Evolutionary conservation across 2,888 invertebrate genomes (phyloP), one percentile per base, ranked within the genome.

Genomic region (Heterodera filipjevi): DNA sequence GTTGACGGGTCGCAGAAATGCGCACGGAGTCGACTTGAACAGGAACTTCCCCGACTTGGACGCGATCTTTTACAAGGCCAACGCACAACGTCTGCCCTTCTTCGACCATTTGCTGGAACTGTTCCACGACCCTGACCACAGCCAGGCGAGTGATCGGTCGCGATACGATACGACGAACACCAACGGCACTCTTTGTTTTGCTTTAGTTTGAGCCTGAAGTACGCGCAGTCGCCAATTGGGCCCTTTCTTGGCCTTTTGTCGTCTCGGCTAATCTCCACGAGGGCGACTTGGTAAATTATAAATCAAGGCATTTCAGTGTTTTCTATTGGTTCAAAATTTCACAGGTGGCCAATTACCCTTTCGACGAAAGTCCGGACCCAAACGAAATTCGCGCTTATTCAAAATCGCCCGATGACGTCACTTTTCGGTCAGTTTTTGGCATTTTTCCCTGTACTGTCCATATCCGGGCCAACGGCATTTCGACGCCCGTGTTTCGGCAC

Each of bases 241-340:
- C 95, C 0, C 90, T 92, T 30, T 92, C 93, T 0, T 91, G 93
- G 83, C 95, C 95, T 0, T 97, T 96, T 90, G 95, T 96, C 0
- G 90, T 97, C 1, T 96, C 96, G 0, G 96, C 96, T 0, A 96
- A 96, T 91, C 90, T 97, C 68, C 96, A 97, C 90, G 96, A 96
- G 16, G 96, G 96, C 1, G 95, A 96, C 5, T 91, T 99, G 66
- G 98, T 59, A 27, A 59, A n/a, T 59, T 8, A 27, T 27, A 27
- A 6, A 8, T 27, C n/a, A 27, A n/a, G 12, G 39, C 0, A 39
- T 2, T 59, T 59, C 39, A 12, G 2, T 10, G 12, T 59, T 53
- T 22, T 53, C 22, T 22, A 53, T 53, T 1, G 53, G 59, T 8
- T 27, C 10, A 2, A 27, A n/a, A n/a, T 59, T 27, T 59, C 27